Percentiles rank a stretch among this genome's conserved stretches.
These are phyloP conservation scores for Anolis carolinensis DNA, from an alignment of 2,113 vertebrate species.

Conservation along the genomic window DNA sequence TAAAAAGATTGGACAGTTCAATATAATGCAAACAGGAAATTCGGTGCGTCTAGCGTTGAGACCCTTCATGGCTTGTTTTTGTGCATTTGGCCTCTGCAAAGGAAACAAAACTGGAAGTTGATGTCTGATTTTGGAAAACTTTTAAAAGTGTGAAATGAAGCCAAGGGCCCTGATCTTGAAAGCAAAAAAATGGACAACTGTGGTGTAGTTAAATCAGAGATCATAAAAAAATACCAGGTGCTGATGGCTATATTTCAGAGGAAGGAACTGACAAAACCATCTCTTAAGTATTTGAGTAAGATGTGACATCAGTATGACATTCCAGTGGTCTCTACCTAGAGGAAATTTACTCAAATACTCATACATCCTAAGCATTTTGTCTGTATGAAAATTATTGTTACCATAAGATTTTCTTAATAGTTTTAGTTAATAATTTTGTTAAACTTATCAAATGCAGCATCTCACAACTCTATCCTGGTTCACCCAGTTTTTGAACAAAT, in stretches of 20 bases:
- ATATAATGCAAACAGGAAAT: background rate
- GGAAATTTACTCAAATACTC: background rate
- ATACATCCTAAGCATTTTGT: background rate
- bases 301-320: background rate
- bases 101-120: too few species aligned
- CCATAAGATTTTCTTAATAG: background rate
- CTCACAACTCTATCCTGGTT: background rate
- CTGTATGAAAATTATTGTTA: background rate
- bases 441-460: background rate
- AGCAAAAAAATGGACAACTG: background rate
- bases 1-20: background rate
- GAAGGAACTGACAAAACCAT: background rate
- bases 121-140: too few species aligned
- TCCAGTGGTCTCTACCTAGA: background rate
- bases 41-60: background rate
- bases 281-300: background rate
- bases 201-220: too few species aligned
- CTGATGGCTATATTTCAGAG: too few species aligned
- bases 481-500: background rate
- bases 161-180: too few species aligned
- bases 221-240: too few species aligned
- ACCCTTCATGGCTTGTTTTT: too few species aligned
- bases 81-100: too few species aligned
- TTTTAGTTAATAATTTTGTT: background rate
- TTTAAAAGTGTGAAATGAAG: too few species aligned